Evolutionary conservation across 1,140 invertebrate genomes (phyloP), one percentile per base, ranked within the genome.

Genomic region (Prorops nasuta): DNA sequence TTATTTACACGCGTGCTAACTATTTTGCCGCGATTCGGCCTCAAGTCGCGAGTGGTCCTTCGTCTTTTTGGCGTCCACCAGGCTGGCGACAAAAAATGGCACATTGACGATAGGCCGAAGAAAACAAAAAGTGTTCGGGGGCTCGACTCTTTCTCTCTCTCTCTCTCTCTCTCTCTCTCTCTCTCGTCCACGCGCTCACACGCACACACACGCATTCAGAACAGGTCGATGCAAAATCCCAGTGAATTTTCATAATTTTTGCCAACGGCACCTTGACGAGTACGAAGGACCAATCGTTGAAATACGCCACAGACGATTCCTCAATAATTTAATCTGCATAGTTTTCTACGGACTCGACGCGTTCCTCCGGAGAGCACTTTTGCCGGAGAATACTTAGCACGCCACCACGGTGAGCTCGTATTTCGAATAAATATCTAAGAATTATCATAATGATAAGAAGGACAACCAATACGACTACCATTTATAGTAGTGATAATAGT

Each of bases 1-100:
- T n/a, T 74, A 74, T 74, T 74, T 74, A 74, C 70, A 74, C 67
- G 66, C 69, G 63, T 71, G 71, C 68, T 71, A 72, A 69, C 56
- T 64, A 67, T 64, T 66, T 51, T 62, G 60, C 32, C 53, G 56
- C 60, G 63, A 61, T 51, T 21, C 21, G 22, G 8, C 15, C 43
- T 37, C 21, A 21, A 17, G 10, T 20, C 45, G 59, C 42, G 59
- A 57, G 58, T 57, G 49, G 32, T 51, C 43, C 56, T 56, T 44
- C 40, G 58, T 45, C 36, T 46, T 42, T n/a, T n/a, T 41, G 31
- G 32, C 53, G 51, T 44, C 39, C n/a, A n/a, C n/a, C n/a, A 16
- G 16, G 20, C 31, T n/a, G 22, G 22, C 18, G 20, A 6, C 20
- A 9, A 45, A 37, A 41, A 10, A 17, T 21, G 35, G 15, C 41